Evolutionary conservation across 2,888 invertebrate species (phyloP).

Genomic region (Apotomis capreana): DNA sequence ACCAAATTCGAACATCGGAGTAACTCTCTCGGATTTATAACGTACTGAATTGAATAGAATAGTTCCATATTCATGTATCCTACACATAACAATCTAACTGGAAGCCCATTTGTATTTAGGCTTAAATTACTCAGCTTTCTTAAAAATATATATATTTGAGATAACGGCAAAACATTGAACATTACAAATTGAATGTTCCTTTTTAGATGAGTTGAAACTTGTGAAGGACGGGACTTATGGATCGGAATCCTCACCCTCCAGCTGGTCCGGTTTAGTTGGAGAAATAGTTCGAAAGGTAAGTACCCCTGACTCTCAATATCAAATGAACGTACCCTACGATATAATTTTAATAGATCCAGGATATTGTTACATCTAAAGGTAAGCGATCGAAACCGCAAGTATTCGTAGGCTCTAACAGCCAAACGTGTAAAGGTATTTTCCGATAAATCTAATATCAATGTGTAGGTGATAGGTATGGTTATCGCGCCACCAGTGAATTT

Average conservation of each 20-base stretch:
- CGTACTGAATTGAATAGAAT: too few relatives aligned
- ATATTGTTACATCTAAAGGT: not conserved
- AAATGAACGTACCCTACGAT: not conserved
- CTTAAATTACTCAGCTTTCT: too few relatives aligned
- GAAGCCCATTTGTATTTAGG: too few relatives aligned
- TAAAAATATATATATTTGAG: too few relatives aligned
- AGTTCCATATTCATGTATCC: not conserved
- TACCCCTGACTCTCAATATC: not conserved
- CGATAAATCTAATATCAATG: not conserved
- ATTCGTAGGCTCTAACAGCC: not conserved
- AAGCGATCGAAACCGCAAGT: not conserved
- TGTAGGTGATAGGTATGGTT: not conserved
- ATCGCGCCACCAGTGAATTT: not conserved
- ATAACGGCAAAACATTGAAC: too few relatives aligned
- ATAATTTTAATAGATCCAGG: not conserved
- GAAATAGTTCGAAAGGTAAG: constrained; percentile 93
- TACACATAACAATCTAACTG: too few relatives aligned
- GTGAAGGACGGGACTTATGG: constrained; percentile 95
- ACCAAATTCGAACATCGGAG: too few relatives aligned
- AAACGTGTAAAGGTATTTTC: not conserved
- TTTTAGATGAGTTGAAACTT: constrained; percentile 91
- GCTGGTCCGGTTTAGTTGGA: constrained; percentile 95
- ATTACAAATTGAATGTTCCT: constrained; percentile 13
- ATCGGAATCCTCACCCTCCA: constrained; percentile 89
- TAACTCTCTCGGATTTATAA: too few relatives aligned